Conservation (phyloP, 2,888 invertebrate genomes). For the Fragum fragum region DNA sequence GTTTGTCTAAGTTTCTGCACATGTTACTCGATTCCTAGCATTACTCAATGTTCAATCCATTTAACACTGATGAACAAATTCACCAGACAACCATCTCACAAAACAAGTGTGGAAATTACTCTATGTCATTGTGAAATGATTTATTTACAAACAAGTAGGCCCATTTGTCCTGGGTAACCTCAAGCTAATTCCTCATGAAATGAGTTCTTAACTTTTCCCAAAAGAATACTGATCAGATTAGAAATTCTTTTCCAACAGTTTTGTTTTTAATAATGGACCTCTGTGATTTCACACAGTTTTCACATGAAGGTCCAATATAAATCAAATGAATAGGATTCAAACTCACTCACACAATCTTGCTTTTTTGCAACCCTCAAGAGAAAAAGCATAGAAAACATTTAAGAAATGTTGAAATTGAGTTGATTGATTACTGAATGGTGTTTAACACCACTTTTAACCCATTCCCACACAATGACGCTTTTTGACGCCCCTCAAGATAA, state of each 20-base stretch:
- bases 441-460: too few species aligned
- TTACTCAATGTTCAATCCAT: conserved; percentile 1
- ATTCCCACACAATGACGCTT: too few species aligned
- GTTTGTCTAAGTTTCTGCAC: conserved; percentile 7
- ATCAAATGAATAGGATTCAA: too few species aligned
- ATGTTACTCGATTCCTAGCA: not conserved
- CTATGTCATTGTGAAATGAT: conserved; percentile 27
- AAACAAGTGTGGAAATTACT: conserved; percentile 24
- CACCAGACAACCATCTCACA: not conserved
- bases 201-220: conserved; percentile 5
- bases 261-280: too few species aligned
- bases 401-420: too few species aligned
- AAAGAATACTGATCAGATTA: not conserved
- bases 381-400: too few species aligned
- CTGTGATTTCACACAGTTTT: too few species aligned
- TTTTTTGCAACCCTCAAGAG: too few species aligned
- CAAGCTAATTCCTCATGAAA: conserved; percentile 1
- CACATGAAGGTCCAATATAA: too few species aligned
- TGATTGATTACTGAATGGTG: too few species aligned
- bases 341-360: too few species aligned
- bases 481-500: too few species aligned
- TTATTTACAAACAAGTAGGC: conserved; percentile 31
- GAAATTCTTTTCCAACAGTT: not conserved
- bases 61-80: not conserved
- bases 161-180: not conserved